These are phyloP conservation scores for Cichladusa arquata DNA, from an alignment of 2,113 vertebrate species.

Conservation along the genomic window DNA sequence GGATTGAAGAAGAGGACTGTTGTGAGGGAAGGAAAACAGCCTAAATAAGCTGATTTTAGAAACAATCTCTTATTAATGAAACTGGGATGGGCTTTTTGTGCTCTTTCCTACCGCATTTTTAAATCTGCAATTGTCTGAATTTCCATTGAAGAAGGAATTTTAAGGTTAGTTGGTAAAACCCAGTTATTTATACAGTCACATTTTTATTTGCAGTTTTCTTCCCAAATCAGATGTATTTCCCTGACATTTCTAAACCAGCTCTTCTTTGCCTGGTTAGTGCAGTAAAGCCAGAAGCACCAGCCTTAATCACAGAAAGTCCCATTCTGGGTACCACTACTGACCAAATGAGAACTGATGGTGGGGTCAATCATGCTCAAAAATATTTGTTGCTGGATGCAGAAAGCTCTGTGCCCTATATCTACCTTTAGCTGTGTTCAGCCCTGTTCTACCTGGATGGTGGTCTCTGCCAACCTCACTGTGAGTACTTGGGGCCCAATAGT, in stretches of 20 bases:
- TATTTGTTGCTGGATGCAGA: not conserved
- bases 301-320: not conserved
- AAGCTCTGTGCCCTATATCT: not conserved
- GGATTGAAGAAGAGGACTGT: not conserved
- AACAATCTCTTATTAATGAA: not conserved
- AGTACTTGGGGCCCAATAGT: not conserved
- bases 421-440: not conserved
- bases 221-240: not conserved
- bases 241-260: not conserved
- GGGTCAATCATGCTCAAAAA: not conserved
- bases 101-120: not conserved
- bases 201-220: not conserved
- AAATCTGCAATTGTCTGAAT: not conserved
- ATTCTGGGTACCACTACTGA: not conserved
- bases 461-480: not conserved
- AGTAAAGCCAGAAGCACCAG: not conserved
- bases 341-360: not conserved
- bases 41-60: not conserved
- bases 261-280: not conserved
- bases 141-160: not conserved
- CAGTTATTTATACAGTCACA: not conserved
- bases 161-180: not conserved
- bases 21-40: not conserved
- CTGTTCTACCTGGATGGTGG: rapidly evolving
- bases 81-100: not conserved